These are phyloP conservation scores for Drosophila pseudotalamancana DNA, from an alignment of 2,888 invertebrate genomes.

Conservation along the genomic window DNA sequence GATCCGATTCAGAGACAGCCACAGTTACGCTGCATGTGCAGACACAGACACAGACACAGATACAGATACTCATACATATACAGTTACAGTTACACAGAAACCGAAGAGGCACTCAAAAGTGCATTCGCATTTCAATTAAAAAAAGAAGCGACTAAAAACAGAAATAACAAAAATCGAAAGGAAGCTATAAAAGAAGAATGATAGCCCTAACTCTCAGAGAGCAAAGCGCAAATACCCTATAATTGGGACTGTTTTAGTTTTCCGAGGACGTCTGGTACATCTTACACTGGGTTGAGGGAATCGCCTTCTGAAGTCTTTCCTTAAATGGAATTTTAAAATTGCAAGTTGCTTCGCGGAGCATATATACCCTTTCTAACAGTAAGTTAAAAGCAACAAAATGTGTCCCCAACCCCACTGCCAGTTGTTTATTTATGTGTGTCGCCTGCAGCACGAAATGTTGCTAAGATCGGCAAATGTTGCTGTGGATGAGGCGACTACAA, in stretches of 20 bases:
- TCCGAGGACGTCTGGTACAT: too few relatives aligned
- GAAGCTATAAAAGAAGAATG: slow-evolving; percentile 23
- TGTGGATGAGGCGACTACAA: slow-evolving; percentile 24
- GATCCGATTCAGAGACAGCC: slow-evolving; percentile 9
- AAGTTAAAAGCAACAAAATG: slow-evolving; percentile 7
- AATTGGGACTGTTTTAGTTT: too few relatives aligned
- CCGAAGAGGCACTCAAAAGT: slow-evolving; percentile 62
- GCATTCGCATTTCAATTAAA: slow-evolving; percentile 81
- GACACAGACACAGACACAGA: slow-evolving; percentile 1
- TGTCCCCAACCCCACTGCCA: slow-evolving; percentile 54
- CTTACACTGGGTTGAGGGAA: too few relatives aligned
- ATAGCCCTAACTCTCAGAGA: background rate
- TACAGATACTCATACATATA: slow-evolving; percentile 11
- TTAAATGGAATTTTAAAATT: too few relatives aligned
- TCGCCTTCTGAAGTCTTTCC: too few relatives aligned
- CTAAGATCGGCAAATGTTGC: slow-evolving; percentile 55
- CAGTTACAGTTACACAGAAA: background rate
- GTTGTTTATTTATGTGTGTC: slow-evolving; percentile 73
- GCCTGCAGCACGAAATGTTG: slow-evolving; percentile 67
- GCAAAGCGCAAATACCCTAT: slow-evolving; percentile 17
- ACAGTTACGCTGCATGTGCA: background rate
- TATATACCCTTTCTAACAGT: background rate
- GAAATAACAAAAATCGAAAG: slow-evolving; percentile 33
- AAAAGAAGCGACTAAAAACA: slow-evolving; percentile 53
- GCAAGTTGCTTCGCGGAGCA: background rate